phyloP scores from a whole-genome alignment of 2,888 invertebrate genomes.

The Holacanthella duospinosa region DNA sequence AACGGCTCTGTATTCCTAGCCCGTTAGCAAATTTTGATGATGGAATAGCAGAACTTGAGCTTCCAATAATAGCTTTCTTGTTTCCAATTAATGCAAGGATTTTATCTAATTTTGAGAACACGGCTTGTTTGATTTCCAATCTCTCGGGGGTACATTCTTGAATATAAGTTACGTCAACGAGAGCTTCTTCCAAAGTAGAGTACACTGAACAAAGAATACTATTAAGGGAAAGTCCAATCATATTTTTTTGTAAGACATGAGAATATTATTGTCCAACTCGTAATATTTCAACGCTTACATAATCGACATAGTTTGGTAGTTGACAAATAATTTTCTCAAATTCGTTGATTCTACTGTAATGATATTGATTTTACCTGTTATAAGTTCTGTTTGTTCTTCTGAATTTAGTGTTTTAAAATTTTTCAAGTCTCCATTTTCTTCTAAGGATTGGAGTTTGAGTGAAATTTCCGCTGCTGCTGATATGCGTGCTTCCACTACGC shows the following conservation, averaged over 20 bases:
- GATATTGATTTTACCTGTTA: conserved; percentile 69
- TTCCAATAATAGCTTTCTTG: conserved; percentile 70
- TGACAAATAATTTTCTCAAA: too few relatives aligned
- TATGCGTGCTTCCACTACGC: conserved; percentile 61
- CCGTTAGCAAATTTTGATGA: conserved; percentile 69
- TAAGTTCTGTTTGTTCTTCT: conserved; percentile 61
- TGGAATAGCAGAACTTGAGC: conserved; percentile 84
- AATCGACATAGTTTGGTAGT: background rate
- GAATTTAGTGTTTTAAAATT: conserved; percentile 56
- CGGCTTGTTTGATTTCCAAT: conserved; percentile 67
- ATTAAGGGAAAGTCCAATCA: conserved; percentile 6
- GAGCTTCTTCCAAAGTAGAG: conserved; percentile 59
- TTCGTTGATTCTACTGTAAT: too few relatives aligned
- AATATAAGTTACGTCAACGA: conserved; percentile 65
- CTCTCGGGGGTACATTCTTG: conserved; percentile 93
- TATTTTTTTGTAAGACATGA: background rate
- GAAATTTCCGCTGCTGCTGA: conserved; percentile 63
- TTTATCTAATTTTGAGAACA: conserved; percentile 67
- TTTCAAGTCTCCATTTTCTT: conserved; percentile 60
- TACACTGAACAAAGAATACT: conserved; percentile 22
- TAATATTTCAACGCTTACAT: background rate
- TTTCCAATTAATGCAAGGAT: conserved; percentile 56
- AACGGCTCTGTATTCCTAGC: conserved; percentile 59
- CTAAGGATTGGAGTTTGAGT: conserved; percentile 58
- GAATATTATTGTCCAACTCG: background rate